These are phyloP conservation scores for Characodon lateralis DNA, from an alignment of 2,797 vertebrate genomes.

Conservation along the genomic window DNA sequence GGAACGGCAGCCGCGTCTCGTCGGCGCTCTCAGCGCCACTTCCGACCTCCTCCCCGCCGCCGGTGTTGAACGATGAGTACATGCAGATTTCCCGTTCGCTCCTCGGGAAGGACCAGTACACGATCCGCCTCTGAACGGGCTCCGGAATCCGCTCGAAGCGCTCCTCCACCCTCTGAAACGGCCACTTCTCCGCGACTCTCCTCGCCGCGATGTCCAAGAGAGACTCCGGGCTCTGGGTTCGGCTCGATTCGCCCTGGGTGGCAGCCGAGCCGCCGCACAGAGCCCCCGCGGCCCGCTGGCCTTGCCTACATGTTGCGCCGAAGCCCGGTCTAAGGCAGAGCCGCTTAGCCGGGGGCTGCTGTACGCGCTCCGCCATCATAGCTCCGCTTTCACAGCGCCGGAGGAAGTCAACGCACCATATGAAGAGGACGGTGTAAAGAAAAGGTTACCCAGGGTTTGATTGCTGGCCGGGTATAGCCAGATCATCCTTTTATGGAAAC, in stretches of 20 bases:
- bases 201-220: conserved; percentile 94
- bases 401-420: conserved; percentile 92
- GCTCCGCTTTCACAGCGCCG: conserved; percentile 88
- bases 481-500: conserved; percentile 75
- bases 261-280: conserved; percentile 75
- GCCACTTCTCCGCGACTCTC: conserved; percentile 96
- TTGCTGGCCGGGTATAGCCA: conserved; percentile 71
- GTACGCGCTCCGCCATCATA: conserved; percentile 98
- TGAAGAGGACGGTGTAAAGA: conserved; percentile 83
- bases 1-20: conserved; percentile 91
- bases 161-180: conserved; percentile 94
- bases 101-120: conserved; percentile 96
- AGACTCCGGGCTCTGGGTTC: conserved; percentile 89
- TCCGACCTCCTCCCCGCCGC: conserved; percentile 83
- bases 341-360: conserved; percentile 93
- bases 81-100: conserved; percentile 96
- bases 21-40: conserved; percentile 82
- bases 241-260: conserved; percentile 82
- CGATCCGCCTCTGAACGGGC: conserved; percentile 94
- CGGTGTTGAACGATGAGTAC: conserved; percentile 94
- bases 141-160: conserved; percentile 96
- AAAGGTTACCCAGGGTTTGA: conserved; percentile 64
- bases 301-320: conserved; percentile 83
- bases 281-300: conserved; percentile 84
- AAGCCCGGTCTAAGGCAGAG: conserved; percentile 94